Evolutionary conservation across 2,113 vertebrate genomes (phyloP), one percentile per base, ranked within the genome.

Genomic region (Helogale parvula): DNA sequence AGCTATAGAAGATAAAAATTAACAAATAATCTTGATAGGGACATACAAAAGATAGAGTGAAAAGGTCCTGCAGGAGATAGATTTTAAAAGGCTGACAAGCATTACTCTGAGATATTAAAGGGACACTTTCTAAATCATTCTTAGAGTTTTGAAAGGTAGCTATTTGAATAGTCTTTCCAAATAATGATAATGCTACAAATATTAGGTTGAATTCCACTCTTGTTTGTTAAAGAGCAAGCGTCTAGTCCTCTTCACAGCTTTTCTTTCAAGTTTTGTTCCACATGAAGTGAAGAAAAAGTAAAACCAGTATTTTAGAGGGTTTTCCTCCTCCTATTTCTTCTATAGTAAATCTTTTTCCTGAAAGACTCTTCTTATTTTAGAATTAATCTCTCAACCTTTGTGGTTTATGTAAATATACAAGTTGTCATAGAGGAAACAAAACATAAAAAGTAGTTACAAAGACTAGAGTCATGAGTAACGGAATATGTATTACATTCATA

Each of bases 391-490:
- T 74, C 31, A 95, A 69, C 14, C 23, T 89, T 87, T 93, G 16
- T 84, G 74, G 86, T 38, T 76, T 85, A 66, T 87, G 25, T 84
- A 90, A 68, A 84, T 92, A 57, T 71, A 19, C 66, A 92, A n/a
- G 9, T 54, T 96, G 52, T 89, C 88, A 76, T 88, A 77, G 69
- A 81, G 86, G 71, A 93, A 90, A 90, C 33, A 52, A 84, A 87
- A 82, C 33, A 16, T 27, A 47, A 74, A 54, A 82, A 38, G 19
- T 77, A 23, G 27, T 80, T 88, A 45, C 13, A 50, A 65, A 88
- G 63, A 60, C 19, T 8, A 50, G 66, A 38, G 31, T 85, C 19
- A 7, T 6, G 31, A 85, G 50, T 69, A 83, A 57, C 69, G 29
- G 21, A 45, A 5, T 54, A 14, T 65, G 38, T 84, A 16, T 93